These are phyloP conservation scores for Stenodera caucasica DNA, from an alignment of 2,888 invertebrate species.

Conservation along the genomic window DNA sequence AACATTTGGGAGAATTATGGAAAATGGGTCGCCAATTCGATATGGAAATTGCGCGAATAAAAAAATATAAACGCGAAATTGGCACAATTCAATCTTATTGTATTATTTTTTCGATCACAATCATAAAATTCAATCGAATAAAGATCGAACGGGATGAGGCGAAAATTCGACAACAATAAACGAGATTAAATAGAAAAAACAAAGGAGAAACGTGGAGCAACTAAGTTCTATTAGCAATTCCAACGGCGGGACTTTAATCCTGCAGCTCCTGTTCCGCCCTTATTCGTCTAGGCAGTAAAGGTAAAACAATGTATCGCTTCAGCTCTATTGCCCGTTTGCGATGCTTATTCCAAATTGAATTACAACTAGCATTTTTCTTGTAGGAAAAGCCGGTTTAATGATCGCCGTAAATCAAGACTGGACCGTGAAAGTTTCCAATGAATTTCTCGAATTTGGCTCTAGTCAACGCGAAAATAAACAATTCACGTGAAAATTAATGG, in stretches of 20 bases:
- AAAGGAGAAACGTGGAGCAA: background rate
- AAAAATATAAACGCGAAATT: background rate
- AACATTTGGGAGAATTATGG: background rate
- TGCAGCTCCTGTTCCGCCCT: background rate
- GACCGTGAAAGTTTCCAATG: too few relatives aligned
- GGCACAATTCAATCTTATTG: background rate
- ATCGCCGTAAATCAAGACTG: too few relatives aligned
- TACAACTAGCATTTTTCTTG: too few relatives aligned
- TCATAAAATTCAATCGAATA: background rate
- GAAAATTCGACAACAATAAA: slow-evolving; percentile 1
- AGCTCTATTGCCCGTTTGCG: too few relatives aligned
- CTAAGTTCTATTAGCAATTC: background rate
- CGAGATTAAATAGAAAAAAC: background rate
- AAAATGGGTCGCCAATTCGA: background rate
- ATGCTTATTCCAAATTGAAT: too few relatives aligned
- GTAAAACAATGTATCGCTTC: background rate
- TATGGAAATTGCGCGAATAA: too few relatives aligned
- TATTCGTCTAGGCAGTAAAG: background rate
- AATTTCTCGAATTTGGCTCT: too few relatives aligned
- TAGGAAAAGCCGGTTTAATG: too few relatives aligned
- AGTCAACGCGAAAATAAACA: too few relatives aligned
- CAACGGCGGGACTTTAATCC: background rate
- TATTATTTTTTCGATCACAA: too few relatives aligned
- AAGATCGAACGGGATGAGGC: too few relatives aligned
- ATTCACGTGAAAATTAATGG: too few relatives aligned